Evolutionary conservation across 2,113 vertebrate species (phyloP), one percentile per base, ranked within the genome.

Genomic region (Sinosuthora webbiana): DNA sequence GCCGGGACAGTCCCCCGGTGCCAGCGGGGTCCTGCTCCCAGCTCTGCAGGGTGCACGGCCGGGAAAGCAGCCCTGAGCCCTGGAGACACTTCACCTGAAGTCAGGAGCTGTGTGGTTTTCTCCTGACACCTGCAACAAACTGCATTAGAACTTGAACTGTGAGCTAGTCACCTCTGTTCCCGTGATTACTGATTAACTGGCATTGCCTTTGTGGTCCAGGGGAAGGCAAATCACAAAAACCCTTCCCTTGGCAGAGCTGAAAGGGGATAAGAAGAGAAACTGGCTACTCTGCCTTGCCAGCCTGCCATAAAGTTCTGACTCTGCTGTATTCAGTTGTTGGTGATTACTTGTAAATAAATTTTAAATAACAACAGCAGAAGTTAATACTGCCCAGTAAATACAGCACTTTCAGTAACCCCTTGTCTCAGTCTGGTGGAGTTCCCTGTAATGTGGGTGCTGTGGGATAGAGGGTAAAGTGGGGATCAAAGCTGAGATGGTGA

Each of bases 71-170:
- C 47, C 6, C 4, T 17, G 52, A n/a, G 45, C 39, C 28, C 62
- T 50, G 79, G 10, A 19, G 63, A 79, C 17, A 1, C 30, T 6
- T 19, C 0, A 3, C 1, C 0, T 6, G 47, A 4, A 27, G 42
- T 3, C 70, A 31, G 35, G 41, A 60, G 11, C 1, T 24, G 56
- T 17, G 57, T 10, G 33, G 7, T 15, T 87, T 62, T 49, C 16
- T n/a, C 3, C 9, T 22, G 37, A 18, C 0, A 2, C 31, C 62
- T 30, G 16, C 57, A n/a, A 4, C 13, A 8, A 44, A 3, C 18
- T 6, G 49, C 0, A 0, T 1, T 9, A 11, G 28, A 33, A 14
- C 11, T 30, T 6, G 45, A n/a, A 8, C 4, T 2, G 47, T 4
- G 28, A 2, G 0, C 77, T 56, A 25, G 42, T 63, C 73, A 81